Base-by-base conservation (phyloP, 1,140 invertebrate species). In the Nephotettix cincticeps region DNA sequence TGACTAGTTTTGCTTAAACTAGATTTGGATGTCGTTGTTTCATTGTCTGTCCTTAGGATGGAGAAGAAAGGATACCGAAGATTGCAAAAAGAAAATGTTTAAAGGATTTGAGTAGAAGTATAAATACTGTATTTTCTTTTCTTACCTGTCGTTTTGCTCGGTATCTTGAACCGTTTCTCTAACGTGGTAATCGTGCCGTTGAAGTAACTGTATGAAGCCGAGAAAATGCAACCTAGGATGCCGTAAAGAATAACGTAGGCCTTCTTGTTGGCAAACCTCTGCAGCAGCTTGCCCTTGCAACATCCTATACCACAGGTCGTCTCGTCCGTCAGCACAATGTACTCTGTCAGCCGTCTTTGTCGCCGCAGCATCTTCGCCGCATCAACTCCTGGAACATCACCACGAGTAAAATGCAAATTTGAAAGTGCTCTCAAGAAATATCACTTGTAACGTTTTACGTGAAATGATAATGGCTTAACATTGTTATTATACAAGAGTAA, bases 161-260 rank as follows among this genome's bases (percentile, higher is more conserved):
- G 89, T 76, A 93, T 92, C 76, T 90, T 91, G 77, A 91, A 94
- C 72, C 91, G 83, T 76, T 93, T 93, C 78, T 94, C 91, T 28
- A 93, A 82, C 0, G 91, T 94, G 30, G 91, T 91, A 47, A 93
- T 88, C 4, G 89, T 91, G 11, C 90, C 90, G 75, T 90, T 90
- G 71, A 90, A 90, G 77, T 93, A 93, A 1, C 90, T 86, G 75
- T 88, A 92, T 71, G 89, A 87, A 71, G 91, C 90, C n/a, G 87
- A 87, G 74, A 91, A 90, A 56, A 91, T 85, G 72, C 90, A 88
- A 1, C 90, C 91, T 0, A 92, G 81, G 1, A 91, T 79, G 51
- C 90, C 91, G 74, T 92, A 93, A 0, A 91, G 80, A 54, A 92
- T 78, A 0, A 93, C 86, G 74, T 91, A 93, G 0, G 85, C 85